Evolutionary conservation across 2,888 invertebrate genomes (phyloP).

Genomic region (Liopterus haemorrhoidalis): DNA sequence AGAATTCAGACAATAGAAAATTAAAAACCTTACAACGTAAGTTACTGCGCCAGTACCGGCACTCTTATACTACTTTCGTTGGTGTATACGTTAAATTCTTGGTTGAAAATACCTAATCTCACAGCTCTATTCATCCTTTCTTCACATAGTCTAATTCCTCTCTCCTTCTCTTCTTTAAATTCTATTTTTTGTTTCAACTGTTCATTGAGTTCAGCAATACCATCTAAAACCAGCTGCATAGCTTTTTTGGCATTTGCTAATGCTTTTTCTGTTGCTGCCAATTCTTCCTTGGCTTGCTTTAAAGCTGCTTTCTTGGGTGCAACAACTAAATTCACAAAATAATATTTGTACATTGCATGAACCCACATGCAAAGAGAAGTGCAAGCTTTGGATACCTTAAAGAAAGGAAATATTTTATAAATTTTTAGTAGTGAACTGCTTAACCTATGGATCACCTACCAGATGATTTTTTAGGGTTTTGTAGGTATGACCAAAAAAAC

Average conservation of each 20-base stretch:
- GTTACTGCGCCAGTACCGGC: too few relatives aligned
- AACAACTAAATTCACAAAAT: constrained; percentile 75
- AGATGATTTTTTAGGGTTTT: too few relatives aligned
- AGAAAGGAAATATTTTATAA: constrained; percentile 12
- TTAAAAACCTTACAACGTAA: too few relatives aligned
- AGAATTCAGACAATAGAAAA: too few relatives aligned
- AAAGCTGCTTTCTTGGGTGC: constrained; percentile 86
- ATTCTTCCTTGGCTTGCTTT: constrained; percentile 62
- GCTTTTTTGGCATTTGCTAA: constrained; percentile 68
- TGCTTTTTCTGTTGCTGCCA: constrained; percentile 59
- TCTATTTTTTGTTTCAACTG: constrained; percentile 68
- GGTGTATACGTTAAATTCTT: too few relatives aligned
- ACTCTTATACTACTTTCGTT: too few relatives aligned
- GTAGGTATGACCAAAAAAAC: too few relatives aligned
- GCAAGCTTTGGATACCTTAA: constrained; percentile 70
- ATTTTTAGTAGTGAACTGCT: too few relatives aligned
- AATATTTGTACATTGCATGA: constrained; percentile 89
- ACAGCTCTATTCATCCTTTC: constrained; percentile 74
- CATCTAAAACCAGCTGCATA: constrained; percentile 70
- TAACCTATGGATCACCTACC: too few relatives aligned
- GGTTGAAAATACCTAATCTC: constrained; percentile 43
- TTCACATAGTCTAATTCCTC: constrained; percentile 67
- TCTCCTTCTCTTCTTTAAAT: constrained; percentile 64
- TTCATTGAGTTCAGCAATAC: constrained; percentile 67
- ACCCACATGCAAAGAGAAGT: constrained; percentile 83